Conservation (phyloP, 2,113 vertebrate genomes). For the Pseudopodoces humilis region DNA sequence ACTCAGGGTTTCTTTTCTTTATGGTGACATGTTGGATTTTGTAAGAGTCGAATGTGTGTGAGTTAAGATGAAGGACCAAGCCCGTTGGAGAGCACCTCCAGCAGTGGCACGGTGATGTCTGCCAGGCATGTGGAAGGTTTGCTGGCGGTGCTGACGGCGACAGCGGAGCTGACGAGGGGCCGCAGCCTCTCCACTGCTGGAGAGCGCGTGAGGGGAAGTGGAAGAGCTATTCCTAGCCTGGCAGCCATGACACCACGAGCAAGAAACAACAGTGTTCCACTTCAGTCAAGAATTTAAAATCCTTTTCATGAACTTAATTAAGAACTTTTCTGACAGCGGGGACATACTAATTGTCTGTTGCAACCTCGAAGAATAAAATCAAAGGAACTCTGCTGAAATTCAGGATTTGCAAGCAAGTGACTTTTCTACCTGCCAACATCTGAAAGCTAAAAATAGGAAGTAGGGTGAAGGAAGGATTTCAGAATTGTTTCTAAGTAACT, state of each 20-base stretch:
- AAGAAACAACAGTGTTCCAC: slow-evolving; percentile 31
- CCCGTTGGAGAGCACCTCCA: accelerated
- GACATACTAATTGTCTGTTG: slow-evolving; percentile 38
- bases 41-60: background rate
- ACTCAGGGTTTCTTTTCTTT: background rate
- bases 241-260: background rate
- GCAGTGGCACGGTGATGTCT: background rate
- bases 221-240: background rate
- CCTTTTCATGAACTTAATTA: slow-evolving; percentile 63
- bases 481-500: slow-evolving; percentile 11
- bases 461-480: background rate
- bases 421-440: slow-evolving; percentile 31
- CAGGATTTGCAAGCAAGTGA: background rate
- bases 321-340: slow-evolving; percentile 41
- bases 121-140: background rate
- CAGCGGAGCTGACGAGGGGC: background rate
- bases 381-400: slow-evolving; percentile 41
- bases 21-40: background rate
- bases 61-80: background rate
- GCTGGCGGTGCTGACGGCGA: accelerated
- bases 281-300: slow-evolving; percentile 62
- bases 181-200: background rate
- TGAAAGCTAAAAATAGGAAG: slow-evolving; percentile 46
- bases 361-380: slow-evolving; percentile 16
- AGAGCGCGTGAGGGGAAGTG: background rate